Conservation (phyloP, 2,797 vertebrate genomes). For the Xenentodon cancila region DNA sequence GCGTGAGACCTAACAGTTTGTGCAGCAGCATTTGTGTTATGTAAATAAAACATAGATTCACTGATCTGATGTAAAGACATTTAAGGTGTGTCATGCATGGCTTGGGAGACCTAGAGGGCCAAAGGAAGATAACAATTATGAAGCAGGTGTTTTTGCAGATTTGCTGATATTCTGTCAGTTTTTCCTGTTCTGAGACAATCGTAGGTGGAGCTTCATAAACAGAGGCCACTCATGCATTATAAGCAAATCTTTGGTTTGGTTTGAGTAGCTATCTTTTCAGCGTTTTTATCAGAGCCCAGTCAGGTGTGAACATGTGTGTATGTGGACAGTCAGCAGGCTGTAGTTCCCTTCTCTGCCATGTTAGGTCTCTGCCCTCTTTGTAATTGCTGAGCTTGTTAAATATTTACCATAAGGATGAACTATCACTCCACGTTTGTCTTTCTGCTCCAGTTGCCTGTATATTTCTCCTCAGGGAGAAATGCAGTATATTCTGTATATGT, state of each 20-base stretch:
- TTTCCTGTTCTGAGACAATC: slow-evolving; percentile 51
- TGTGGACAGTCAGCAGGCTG: slow-evolving; percentile 57
- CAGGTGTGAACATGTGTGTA: slow-evolving; percentile 28
- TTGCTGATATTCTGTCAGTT: slow-evolving; percentile 21
- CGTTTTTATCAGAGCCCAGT: slow-evolving; percentile 22
- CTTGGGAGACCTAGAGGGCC: not conserved
- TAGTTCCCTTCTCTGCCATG: slow-evolving; percentile 62
- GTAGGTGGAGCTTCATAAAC: slow-evolving; percentile 50
- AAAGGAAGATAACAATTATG: not conserved
- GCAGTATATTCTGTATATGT: slow-evolving; percentile 9
- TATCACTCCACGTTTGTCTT: slow-evolving; percentile 65
- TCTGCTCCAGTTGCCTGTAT: slow-evolving; percentile 60
- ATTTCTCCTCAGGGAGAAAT: slow-evolving; percentile 48
- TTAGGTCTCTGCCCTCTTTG: slow-evolving; percentile 60
- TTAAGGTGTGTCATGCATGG: not conserved
- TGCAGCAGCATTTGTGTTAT: not conserved
- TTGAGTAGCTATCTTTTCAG: slow-evolving; percentile 30
- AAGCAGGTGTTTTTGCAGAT: slow-evolving; percentile 36
- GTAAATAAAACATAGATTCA: slow-evolving; percentile 6
- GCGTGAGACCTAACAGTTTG: slow-evolving; percentile 1
- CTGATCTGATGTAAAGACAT: not conserved
- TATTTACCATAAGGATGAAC: slow-evolving; percentile 80
- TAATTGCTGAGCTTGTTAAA: slow-evolving; percentile 80
- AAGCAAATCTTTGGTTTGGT: slow-evolving; percentile 12
- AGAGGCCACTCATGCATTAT: slow-evolving; percentile 22